Base-by-base conservation (phyloP, 2,888 invertebrate genomes). In the Troilus luridus region DNA sequence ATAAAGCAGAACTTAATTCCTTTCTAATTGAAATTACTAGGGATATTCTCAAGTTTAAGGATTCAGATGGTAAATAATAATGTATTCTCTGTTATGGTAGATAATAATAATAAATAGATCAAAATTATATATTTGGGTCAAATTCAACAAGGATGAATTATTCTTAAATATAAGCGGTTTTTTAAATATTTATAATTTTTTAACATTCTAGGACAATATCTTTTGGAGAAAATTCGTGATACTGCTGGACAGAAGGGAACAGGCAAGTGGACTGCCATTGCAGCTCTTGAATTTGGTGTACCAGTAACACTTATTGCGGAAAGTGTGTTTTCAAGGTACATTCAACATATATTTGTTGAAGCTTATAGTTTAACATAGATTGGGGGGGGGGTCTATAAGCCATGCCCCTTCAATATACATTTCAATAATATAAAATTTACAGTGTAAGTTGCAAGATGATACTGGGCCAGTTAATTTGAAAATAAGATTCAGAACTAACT, bases 231-330 rank as follows among this genome's bases (percentile, higher is more conserved):
- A 94, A 99, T 99, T 93, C 96, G 97, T 12, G 99, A 99, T 94
- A 96, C 98, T 0, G 99, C 99, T 10, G 99, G 99, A 0, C 98
- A 99, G 95, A 99, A 99, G 94, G 99, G 99, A 90, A 99, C 99
- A 0, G 99, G 99, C 91, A 99, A 99, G 94, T 99, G 99, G 99
- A 99, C 99, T 0, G 99, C 98, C 0, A 98, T 99, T 93, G 96
- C 98, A 7, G 98, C 99, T 0, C 95, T 99, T 56, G 98, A 99
- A 93, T 98, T 98, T 93, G 99, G 99, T 14, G 96, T 98, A 21
- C 99, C 99, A 0, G 99, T 99, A 21, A 99, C 99, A 88, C 96
- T 99, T 92, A 99, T 99, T 92, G 99, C 98, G 54, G 99, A 99
- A 94, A 98, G 99, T 0, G 99, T 99, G 9, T 99, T 99, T 94